Evolutionary conservation across 1,140 invertebrate species (phyloP), one percentile per base, ranked within the genome.

Genomic region (Trinorchestia longiramus): DNA sequence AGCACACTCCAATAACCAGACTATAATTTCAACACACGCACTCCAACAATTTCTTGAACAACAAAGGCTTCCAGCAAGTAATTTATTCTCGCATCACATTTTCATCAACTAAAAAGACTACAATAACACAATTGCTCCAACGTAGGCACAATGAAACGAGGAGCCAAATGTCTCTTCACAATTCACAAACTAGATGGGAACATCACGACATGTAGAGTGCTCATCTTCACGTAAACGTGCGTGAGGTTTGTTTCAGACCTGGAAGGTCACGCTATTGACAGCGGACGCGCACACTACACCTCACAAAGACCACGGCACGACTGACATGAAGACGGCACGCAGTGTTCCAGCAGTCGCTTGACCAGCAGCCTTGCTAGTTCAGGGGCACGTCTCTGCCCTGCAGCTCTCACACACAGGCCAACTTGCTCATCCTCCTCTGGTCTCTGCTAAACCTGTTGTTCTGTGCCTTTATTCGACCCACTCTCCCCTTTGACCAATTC

Each of bases 341-440:
- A 4, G 36, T 42, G 88, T 90, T 90, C 88, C 88, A 90, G 88
- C 88, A 42, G 43, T 47, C 3, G 92, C 44, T 45, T 94, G 92
- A 94, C 92, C 92, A 91, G 41, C 88, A 94, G 92, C 92, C 43
- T 44, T 44, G 36, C 8, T 17, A 45, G 92, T 8, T 47, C 92
- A 44, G 44, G 92, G 90, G 92, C 44, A 94, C 92, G 92, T 94
- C 92, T 94, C 92, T 94, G 44, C 92, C 92, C 92, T 45, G 92
- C 92, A 45, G 92, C 92, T 94, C 92, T 45, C 92, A 94, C 92
- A 44, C 90, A 47, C 92, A 94, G 15, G 40, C 8, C 8, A 15
- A 28, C 92, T 45, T 11, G 92, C 92, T 94, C 92, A 47, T 94
- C 92, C 44, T 94, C 92, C 36, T 42, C 36, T 0, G 0, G 62